Evolutionary conservation across 2,113 vertebrate species (phyloP).

Genomic region (Cyprinodon brontotheroides): DNA sequence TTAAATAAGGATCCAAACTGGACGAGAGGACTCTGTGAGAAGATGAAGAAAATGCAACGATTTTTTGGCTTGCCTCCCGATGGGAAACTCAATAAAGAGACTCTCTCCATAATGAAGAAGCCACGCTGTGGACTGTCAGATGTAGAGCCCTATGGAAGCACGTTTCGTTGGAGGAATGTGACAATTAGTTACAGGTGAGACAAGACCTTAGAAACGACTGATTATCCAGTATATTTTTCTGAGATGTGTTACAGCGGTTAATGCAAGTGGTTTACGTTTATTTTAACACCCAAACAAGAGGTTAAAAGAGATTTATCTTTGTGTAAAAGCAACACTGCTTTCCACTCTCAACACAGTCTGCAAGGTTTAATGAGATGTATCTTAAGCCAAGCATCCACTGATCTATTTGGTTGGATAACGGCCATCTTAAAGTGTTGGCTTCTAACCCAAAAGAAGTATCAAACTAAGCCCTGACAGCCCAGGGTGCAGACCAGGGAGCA

Average conservation of each 20-base stretch:
- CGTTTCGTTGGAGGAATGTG: conserved; percentile 54
- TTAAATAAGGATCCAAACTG: not conserved
- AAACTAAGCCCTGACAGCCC: too few species aligned
- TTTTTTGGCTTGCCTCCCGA: conserved; percentile 64
- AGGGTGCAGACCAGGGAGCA: too few species aligned
- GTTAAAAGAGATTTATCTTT: not conserved
- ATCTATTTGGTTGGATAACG: too few species aligned
- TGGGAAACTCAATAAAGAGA: conserved; percentile 60
- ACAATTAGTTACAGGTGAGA: conserved; percentile 70
- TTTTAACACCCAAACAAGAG: too few species aligned
- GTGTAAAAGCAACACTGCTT: not conserved
- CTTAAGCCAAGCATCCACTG: too few species aligned
- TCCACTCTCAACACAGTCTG: too few species aligned
- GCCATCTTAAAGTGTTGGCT: not conserved
- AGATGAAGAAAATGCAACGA: conserved; percentile 62
- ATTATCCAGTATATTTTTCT: too few species aligned
- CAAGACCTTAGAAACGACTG: not conserved
- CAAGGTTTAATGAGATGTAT: too few species aligned
- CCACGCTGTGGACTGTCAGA: conserved; percentile 73
- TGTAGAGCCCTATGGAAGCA: conserved; percentile 51
- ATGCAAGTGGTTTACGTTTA: too few species aligned
- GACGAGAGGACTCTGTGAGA: conserved; percentile 18
- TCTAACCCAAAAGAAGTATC: not conserved
- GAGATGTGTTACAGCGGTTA: too few species aligned
- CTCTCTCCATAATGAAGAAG: conserved; percentile 65